These are phyloP conservation scores for Diabrotica virgifera DNA, from an alignment of 1,140 invertebrate species.

Conservation along the genomic window DNA sequence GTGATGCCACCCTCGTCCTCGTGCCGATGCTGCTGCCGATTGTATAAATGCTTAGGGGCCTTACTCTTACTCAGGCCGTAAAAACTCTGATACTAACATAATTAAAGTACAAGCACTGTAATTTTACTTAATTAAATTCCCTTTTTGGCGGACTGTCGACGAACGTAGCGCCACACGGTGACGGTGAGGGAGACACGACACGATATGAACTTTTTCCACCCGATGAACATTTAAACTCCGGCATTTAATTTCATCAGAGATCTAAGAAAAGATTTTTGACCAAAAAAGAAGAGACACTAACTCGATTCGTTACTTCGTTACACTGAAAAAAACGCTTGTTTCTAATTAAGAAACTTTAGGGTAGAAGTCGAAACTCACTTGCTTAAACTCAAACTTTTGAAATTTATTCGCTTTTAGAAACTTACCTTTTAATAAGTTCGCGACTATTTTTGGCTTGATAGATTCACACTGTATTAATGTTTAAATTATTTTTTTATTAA, in stretches of 20 bases:
- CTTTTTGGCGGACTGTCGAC: constrained; percentile 44
- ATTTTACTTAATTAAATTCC: constrained; percentile 57
- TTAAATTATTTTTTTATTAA: too few relatives aligned
- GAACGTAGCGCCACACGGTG: constrained; percentile 33
- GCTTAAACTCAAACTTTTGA: too few relatives aligned
- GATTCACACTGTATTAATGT: too few relatives aligned
- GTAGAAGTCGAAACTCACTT: not conserved
- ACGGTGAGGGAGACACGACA: constrained; percentile 34
- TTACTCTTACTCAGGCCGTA: constrained; percentile 36
- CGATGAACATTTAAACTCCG: constrained; percentile 52
- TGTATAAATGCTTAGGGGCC: constrained; percentile 35
- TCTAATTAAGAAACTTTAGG: not conserved
- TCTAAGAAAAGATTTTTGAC: constrained; percentile 51
- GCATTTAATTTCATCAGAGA: constrained; percentile 54
- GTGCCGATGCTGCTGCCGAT: constrained; percentile 27
- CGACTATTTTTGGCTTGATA: too few relatives aligned
- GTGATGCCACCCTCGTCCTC: constrained; percentile 31
- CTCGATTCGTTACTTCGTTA: constrained; percentile 25
- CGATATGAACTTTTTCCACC: constrained; percentile 52
- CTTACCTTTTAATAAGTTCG: too few relatives aligned
- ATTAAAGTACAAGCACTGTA: constrained; percentile 56
- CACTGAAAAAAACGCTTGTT: not conserved
- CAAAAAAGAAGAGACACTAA: constrained; percentile 44
- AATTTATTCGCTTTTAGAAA: too few relatives aligned
- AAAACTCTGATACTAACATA: constrained; percentile 54